Conservation (phyloP, 2,797 vertebrate genomes). For the Poeciliopsis infans region DNA sequence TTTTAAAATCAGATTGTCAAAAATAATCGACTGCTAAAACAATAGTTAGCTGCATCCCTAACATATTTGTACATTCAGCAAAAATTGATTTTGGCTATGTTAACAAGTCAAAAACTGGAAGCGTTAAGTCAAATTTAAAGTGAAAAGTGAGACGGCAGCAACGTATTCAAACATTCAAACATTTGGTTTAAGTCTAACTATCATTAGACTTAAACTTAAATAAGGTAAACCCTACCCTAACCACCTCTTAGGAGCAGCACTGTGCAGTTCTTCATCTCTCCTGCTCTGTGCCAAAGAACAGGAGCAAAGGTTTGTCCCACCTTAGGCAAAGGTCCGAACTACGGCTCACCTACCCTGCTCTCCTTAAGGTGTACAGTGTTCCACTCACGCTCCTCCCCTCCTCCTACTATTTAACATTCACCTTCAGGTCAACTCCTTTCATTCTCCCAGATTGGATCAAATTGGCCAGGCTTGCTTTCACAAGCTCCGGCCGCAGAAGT, state of each 20-base stretch:
- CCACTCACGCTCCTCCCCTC: constrained; percentile 30
- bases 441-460: constrained; percentile 41
- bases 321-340: constrained; percentile 10
- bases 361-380: constrained; percentile 9
- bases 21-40: no score
- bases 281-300: constrained; percentile 1
- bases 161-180: background rate
- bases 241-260: no score
- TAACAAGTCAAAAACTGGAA: background rate
- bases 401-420: constrained; percentile 45
- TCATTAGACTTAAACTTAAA: no score
- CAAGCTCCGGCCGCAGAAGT: constrained; percentile 35
- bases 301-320: constrained; percentile 3
- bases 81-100: background rate
- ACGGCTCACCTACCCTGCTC: constrained; percentile 8
- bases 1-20: no score
- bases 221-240: no score
- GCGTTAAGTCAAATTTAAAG: background rate
- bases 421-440: constrained; percentile 42
- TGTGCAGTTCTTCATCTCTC: background rate
- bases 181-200: background rate
- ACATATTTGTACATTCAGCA: background rate
- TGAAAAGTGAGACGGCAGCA: background rate
- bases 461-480: constrained; percentile 13
- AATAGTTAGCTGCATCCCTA: no score